These are phyloP conservation scores for Trididemnum nubilum DNA, from an alignment of 23 tunicate species.

Conservation along the genomic window DNA sequence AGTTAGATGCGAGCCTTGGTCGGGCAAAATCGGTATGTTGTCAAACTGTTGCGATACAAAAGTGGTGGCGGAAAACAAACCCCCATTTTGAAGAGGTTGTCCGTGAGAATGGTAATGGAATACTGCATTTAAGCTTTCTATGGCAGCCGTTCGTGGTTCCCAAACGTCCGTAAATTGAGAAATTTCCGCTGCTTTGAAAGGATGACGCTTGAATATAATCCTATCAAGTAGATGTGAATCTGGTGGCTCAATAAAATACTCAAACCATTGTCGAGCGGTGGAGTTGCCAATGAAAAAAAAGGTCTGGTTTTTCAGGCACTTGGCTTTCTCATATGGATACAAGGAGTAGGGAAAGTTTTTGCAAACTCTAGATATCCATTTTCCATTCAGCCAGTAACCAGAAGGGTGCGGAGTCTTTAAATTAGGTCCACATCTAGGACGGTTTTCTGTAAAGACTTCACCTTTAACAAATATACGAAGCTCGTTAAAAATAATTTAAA, in stretches of 20 bases:
- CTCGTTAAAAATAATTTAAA: too few species aligned
- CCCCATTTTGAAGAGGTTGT: conserved; percentile 74
- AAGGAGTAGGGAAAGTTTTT: not conserved
- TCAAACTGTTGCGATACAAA: conserved; percentile 51
- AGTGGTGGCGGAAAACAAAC: conserved; percentile 30
- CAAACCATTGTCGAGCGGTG: conserved; percentile 69
- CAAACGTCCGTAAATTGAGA: conserved; percentile 4
- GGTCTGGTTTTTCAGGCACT: conserved; percentile 30
- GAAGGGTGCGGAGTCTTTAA: conserved; percentile 24
- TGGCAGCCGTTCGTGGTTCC: conserved; percentile 52
- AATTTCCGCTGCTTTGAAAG: conserved; percentile 19
- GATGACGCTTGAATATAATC: not conserved
- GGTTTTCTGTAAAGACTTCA: too few species aligned
- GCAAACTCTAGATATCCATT: conserved; percentile 44
- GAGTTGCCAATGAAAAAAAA: conserved; percentile 53
- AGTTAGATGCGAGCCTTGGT: conserved; percentile 34
- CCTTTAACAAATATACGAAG: too few species aligned
- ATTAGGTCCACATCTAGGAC: not conserved
- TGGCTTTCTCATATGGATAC: not conserved
- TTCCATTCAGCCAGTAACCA: conserved; percentile 42
- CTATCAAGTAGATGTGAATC: not conserved
- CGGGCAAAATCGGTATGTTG: conserved; percentile 25
- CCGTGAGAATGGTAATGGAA: conserved; percentile 63
- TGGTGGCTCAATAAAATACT: conserved; percentile 12
- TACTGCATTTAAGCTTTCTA: conserved; percentile 14